Conservation (phyloP, 2,113 vertebrate species). For the Phyllostomus hastatus region DNA sequence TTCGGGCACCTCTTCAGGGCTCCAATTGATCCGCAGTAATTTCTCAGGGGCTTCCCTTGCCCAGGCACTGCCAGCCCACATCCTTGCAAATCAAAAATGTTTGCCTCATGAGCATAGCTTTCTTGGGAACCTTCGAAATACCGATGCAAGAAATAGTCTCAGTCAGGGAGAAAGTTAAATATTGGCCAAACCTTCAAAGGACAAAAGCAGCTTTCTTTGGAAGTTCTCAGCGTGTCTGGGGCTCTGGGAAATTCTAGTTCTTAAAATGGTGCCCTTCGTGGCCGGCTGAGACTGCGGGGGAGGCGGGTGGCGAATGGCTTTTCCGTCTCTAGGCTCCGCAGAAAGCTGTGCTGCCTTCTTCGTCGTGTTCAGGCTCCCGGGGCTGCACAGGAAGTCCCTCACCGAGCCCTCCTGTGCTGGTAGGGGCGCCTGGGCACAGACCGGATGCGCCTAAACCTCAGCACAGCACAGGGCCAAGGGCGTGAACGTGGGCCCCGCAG, state of each 20-base stretch:
- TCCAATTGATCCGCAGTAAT: fast-evolving
- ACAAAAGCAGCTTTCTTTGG: constrained; percentile 32
- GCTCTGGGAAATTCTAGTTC: constrained; percentile 14
- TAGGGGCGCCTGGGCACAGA: background rate
- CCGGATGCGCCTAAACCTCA: background rate
- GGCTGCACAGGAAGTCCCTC: background rate
- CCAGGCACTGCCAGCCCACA: background rate
- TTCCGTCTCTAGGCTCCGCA: background rate
- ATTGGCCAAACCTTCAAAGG: constrained; percentile 4
- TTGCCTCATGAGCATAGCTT: background rate
- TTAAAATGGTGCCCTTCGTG: background rate
- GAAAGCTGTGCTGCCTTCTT: background rate
- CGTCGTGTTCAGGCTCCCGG: background rate
- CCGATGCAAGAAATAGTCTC: background rate
- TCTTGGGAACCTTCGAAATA: background rate
- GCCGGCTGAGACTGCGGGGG: background rate
- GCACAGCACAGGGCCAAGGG: background rate
- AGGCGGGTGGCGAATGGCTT: background rate
- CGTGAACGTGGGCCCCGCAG: background rate
- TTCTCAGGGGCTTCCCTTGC: too few relatives aligned
- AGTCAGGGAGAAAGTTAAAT: background rate
- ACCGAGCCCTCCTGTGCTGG: background rate
- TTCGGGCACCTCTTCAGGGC: background rate
- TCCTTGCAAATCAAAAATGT: background rate
- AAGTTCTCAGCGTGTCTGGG: background rate